phyloP scores from a whole-genome alignment of 2,888 invertebrate genomes.

The Taenaris catops region DNA sequence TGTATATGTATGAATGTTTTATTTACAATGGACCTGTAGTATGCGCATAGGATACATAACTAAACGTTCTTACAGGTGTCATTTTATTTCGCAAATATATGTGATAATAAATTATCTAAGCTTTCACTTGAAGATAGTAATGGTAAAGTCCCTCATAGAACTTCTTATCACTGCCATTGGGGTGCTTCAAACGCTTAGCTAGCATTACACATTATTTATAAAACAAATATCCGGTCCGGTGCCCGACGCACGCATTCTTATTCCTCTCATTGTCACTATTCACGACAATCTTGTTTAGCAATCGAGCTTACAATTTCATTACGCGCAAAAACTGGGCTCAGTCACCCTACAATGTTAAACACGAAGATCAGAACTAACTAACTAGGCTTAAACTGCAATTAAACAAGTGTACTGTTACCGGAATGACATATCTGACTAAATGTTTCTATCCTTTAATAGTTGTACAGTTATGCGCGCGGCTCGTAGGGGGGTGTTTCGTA shows the following conservation, averaged over 20 bases:
- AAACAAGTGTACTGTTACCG: constrained; percentile 65
- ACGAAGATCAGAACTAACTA: constrained; percentile 52
- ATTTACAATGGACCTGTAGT: too few relatives aligned
- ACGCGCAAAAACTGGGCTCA: constrained; percentile 50
- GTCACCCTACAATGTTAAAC: constrained; percentile 57
- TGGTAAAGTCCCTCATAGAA: neutral
- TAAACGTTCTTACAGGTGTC: too few relatives aligned
- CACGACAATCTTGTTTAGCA: constrained; percentile 28
- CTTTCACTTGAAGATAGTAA: neutral
- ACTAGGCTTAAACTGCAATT: constrained; percentile 60
- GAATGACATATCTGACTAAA: constrained; percentile 69
- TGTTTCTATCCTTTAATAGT: constrained; percentile 67
- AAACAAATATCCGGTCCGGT: constrained; percentile 50
- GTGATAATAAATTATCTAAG: neutral
- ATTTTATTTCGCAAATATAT: neutral
- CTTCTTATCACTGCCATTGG: constrained; percentile 10
- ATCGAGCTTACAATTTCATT: constrained; percentile 53
- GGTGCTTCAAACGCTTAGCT: constrained; percentile 12
- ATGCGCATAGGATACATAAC: neutral
- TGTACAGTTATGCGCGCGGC: constrained; percentile 55
- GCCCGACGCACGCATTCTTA: constrained; percentile 30
- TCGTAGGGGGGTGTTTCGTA: constrained; percentile 56
- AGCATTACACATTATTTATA: constrained; percentile 37
- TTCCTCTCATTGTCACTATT: constrained; percentile 17
- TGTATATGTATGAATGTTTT: too few relatives aligned